Percentiles rank a stretch among this genome's conserved stretches.
These are phyloP conservation scores for Gonatopus flavifemur DNA, from an alignment of 1,140 invertebrate genomes.

Conservation along the genomic window DNA sequence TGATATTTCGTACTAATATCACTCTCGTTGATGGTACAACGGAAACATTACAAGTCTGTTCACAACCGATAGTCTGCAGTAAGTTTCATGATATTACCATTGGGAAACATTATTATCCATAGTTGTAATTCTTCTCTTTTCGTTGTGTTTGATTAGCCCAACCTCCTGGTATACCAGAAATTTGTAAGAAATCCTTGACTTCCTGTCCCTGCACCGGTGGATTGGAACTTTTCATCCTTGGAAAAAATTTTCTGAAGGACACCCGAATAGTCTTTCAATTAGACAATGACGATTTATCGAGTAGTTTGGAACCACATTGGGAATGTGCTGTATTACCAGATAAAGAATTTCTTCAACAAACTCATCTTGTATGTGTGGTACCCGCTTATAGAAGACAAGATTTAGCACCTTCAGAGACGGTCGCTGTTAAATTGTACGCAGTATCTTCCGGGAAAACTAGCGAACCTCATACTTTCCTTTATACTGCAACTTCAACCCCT, in stretches of 20 bases:
- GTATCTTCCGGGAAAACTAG: constrained; percentile 85
- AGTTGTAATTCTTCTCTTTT: constrained; percentile 15
- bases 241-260: constrained; percentile 96
- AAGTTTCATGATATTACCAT: constrained; percentile 56
- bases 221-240: constrained; percentile 90
- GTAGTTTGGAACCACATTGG: constrained; percentile 63
- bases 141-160: constrained; percentile 83
- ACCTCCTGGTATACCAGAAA: constrained; percentile 93
- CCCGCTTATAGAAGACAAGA: constrained; percentile 71
- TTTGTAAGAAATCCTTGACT: constrained; percentile 87
- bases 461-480: constrained; percentile 85
- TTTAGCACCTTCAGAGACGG: constrained; percentile 65
- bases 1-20: constrained; percentile 88
- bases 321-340: constrained; percentile 77
- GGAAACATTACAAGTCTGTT: constrained; percentile 89
- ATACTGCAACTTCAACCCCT: constrained; percentile 63
- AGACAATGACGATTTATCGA: constrained; percentile 56
- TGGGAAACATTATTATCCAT: not conserved
- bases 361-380: constrained; percentile 89
- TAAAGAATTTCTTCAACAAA: constrained; percentile 84
- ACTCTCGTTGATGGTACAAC: constrained; percentile 70
- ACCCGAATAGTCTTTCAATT: constrained; percentile 85
- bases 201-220: constrained; percentile 80
- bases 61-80: constrained; percentile 95
- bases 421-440: constrained; percentile 77